Percentiles rank a stretch among this genome's conserved stretches.
Conservation (phyloP, 2,113 vertebrate species). For the Lonchura striata region DNA sequence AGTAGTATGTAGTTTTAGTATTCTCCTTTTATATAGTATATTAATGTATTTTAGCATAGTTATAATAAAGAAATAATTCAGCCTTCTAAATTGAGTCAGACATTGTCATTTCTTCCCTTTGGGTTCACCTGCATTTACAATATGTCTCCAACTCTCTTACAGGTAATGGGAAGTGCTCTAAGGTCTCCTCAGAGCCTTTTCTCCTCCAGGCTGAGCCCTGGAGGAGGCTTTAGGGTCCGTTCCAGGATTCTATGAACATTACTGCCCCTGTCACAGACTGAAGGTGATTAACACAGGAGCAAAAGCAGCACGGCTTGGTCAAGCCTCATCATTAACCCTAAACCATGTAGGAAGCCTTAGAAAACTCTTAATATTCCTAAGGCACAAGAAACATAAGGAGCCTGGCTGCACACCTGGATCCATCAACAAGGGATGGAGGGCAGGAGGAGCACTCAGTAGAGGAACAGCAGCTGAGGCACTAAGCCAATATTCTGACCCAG, state of each 20-base stretch:
- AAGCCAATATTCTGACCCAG: not conserved
- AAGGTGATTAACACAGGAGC: not conserved
- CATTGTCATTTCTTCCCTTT: too few relatives aligned
- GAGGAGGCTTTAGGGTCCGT: not conserved
- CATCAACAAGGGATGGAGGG: not conserved
- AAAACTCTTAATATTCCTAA: not conserved
- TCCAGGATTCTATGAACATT: not conserved
- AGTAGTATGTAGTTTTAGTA: too few relatives aligned
- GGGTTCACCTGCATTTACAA: too few relatives aligned
- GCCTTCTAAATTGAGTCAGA: too few relatives aligned
- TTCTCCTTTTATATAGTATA: too few relatives aligned
- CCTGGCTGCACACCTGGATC: not conserved
- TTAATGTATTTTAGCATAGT: too few relatives aligned
- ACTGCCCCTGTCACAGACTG: not conserved
- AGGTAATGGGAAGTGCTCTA: not conserved
- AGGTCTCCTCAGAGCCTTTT: not conserved
- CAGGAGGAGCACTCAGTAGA: not conserved
- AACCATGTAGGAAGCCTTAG: accelerated
- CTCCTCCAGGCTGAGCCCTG: not conserved
- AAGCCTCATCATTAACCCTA: not conserved
- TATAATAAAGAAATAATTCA: too few relatives aligned
- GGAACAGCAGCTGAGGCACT: not conserved
- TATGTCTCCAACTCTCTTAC: not conserved
- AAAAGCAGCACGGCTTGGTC: not conserved
- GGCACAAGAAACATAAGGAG: accelerated